A percentile compares a stretch with the other conserved stretches of the same genome.
These are phyloP conservation scores for Aphis gossypii DNA, from an alignment of 1,140 invertebrate genomes.

Conservation along the genomic window DNA sequence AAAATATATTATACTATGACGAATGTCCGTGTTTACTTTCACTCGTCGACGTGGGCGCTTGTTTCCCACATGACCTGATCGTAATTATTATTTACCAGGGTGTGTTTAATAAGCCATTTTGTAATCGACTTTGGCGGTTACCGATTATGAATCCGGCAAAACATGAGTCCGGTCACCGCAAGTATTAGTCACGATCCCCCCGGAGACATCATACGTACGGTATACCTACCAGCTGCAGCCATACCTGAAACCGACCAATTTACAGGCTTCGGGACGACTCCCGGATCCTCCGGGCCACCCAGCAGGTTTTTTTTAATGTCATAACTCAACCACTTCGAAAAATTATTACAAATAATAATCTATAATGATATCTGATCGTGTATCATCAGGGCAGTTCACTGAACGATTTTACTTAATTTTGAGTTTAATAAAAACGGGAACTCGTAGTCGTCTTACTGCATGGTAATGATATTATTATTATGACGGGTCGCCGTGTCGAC, in stretches of 20 bases:
- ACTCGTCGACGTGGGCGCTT: slow-evolving; percentile 18
- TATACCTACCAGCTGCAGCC: not conserved
- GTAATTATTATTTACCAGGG: slow-evolving; percentile 10
- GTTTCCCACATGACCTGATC: not conserved
- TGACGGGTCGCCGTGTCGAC: not conserved
- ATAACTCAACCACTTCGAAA: not conserved
- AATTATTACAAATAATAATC: not conserved
- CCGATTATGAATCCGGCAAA: not conserved
- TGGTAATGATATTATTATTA: not conserved
- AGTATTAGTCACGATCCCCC: slow-evolving; percentile 37
- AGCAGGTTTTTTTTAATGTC: not conserved
- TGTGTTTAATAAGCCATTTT: slow-evolving; percentile 1
- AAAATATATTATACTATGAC: slow-evolving; percentile 35
- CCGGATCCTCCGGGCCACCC: slow-evolving; percentile 17
- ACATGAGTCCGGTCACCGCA: not conserved
- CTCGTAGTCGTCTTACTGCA: not conserved
- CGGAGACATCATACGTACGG: not conserved
- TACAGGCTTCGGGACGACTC: not conserved
- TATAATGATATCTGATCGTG: not conserved
- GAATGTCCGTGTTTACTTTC: slow-evolving; percentile 50
- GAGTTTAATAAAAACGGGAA: not conserved
- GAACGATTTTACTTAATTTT: not conserved
- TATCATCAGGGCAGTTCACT: too few relatives aligned
- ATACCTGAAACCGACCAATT: not conserved
- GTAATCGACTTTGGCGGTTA: slow-evolving; percentile 37